Base-by-base conservation (phyloP, 2,888 invertebrate species). In the Eupeodes luniger region DNA sequence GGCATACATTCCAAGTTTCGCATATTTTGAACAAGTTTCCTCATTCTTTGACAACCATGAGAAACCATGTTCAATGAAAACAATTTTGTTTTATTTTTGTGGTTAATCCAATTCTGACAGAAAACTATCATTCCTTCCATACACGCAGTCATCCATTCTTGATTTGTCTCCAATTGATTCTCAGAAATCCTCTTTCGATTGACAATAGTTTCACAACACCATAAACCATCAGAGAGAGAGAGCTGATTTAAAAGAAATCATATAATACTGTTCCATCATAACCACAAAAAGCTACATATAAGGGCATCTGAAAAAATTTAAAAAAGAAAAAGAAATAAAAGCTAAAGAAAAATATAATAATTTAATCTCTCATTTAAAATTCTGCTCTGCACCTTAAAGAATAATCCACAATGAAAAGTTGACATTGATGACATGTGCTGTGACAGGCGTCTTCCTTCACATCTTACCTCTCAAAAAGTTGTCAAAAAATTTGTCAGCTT, bases 401-500 rank as follows among this genome's bases (percentile, higher is more conserved):
- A 27, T 16, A 77, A 78, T 66, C 49, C 49, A 57, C 40, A 78
- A 61, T 61, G 53, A 81, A 81, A 72, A 76, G 49, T 78, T 77
- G 86, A 82, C 86, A 79, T 75, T 64, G 79, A 75, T 75, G 82
- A 79, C 82, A 79, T 79, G 76, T 77, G 83, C 80, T 77, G 72
- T 84, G 87, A 87, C 87, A 83, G 82, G 76, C 79, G 61, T 87
- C 83, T 77, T 87, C 80, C 80, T 44, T 77, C 67, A 72, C 75
- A 83, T 55, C 66, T 70, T 76, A 36, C 72, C 66, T 80, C 87
- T 83, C 87, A 61, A 87, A 83, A 77, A 81, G n/a, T 67, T 83
- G 80, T 87, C 87, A 84, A 77, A 87, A 87, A 72, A 77, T 79
- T 53, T 82, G 80, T 87, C 87, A 83, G 64, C 76, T 76, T 66